phyloP scores from a whole-genome alignment of 30 jellyfish, hydroid and myxozoan species.

The Chironex yamaguchii region DNA sequence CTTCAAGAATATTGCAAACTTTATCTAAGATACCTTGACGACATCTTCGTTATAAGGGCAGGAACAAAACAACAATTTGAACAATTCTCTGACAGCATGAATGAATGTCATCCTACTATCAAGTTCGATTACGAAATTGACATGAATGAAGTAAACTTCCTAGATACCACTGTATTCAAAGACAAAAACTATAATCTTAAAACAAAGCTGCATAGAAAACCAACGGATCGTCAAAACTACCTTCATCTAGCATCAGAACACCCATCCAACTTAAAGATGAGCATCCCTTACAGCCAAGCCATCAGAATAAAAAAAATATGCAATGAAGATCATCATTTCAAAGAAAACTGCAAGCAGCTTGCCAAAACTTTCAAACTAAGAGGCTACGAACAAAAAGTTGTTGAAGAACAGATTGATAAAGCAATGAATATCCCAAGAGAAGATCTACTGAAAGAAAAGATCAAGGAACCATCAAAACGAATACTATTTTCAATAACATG shows the following conservation, averaged over 20 bases:
- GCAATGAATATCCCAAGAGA: neutral
- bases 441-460: neutral
- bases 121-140: conserved; percentile 22
- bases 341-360: neutral
- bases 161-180: conserved; percentile 5
- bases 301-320: conserved; percentile 12
- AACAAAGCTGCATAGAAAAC: conserved; percentile 30
- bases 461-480: neutral
- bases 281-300: conserved; percentile 45
- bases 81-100: neutral
- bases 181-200: conserved; percentile 13
- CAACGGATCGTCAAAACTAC: conserved; percentile 35
- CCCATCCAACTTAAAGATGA: conserved; percentile 17
- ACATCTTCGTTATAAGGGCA: conserved; percentile 12
- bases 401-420: neutral
- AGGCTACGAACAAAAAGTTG: neutral
- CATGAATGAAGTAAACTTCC: neutral
- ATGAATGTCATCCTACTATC: conserved; percentile 6
- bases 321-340: neutral
- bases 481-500: neutral
- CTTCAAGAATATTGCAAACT: neutral
- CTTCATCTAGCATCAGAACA: conserved; percentile 32
- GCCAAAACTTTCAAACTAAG: neutral
- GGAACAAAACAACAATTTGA: neutral
- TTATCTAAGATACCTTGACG: conserved; percentile 39